Conservation (phyloP, 1,140 invertebrate species). For the Penaeus vannamei region DNA sequence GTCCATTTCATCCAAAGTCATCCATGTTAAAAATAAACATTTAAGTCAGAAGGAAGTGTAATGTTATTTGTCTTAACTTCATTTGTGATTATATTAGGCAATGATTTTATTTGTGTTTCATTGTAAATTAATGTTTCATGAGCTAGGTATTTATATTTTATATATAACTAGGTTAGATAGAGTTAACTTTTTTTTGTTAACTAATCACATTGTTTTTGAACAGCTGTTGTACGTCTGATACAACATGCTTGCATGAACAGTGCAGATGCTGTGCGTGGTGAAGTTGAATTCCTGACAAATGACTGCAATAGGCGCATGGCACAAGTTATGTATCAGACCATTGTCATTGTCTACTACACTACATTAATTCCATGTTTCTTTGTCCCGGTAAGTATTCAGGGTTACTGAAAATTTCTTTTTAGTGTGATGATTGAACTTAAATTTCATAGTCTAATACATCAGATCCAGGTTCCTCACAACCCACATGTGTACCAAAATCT, state of each 20-base stretch:
- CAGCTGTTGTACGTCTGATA: constrained; percentile 76
- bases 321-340: constrained; percentile 90
- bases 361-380: constrained; percentile 92
- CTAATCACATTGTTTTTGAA: neutral
- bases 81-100: no score
- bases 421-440: constrained; percentile 5
- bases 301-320: constrained; percentile 93
- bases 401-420: neutral
- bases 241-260: constrained; percentile 73
- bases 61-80: no score
- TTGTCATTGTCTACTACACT: constrained; percentile 91
- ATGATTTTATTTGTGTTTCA: no score
- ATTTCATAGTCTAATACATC: neutral
- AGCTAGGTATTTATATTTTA: no score
- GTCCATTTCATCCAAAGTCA: no score
- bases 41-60: no score
- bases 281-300: constrained; percentile 85
- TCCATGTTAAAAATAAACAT: no score
- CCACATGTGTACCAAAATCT: no score
- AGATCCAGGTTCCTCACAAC: no score
- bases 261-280: constrained; percentile 80
- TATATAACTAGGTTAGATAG: no score
- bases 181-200: neutral
- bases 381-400: constrained; percentile 78
- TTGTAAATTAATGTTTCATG: no score